Percentiles rank a stretch among this genome's conserved stretches.
These are phyloP conservation scores for Pachycephus smyrnensis DNA, from an alignment of 2,888 invertebrate species.

Conservation along the genomic window DNA sequence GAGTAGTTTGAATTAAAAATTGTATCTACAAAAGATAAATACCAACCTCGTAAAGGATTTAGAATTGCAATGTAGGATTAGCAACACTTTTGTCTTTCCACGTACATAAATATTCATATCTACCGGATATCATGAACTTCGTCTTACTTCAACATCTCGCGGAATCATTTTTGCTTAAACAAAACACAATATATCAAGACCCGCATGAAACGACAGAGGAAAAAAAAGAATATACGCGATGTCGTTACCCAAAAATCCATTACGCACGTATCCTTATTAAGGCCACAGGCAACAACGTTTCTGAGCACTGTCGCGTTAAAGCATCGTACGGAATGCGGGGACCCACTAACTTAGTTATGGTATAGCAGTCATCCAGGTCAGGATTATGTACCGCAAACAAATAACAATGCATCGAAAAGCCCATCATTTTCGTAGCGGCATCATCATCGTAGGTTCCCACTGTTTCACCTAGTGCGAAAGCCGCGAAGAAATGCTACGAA, in stretches of 20 bases:
- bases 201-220: background rate
- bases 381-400: slow-evolving; percentile 10
- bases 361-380: slow-evolving; percentile 17
- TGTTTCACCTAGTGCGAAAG: background rate
- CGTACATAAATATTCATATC: background rate
- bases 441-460: background rate
- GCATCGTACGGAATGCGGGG: slow-evolving; percentile 14
- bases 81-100: no score
- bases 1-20: no score
- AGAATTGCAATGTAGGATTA: no score
- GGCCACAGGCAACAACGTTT: background rate
- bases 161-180: background rate
- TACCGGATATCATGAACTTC: background rate
- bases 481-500: background rate
- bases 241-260: background rate
- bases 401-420: slow-evolving; percentile 7
- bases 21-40: no score
- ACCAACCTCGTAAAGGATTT: no score
- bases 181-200: background rate
- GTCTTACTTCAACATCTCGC: background rate
- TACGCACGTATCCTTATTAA: background rate
- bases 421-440: background rate
- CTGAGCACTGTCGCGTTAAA: background rate
- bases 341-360: slow-evolving; percentile 24
- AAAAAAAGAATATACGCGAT: background rate